Evolutionary conservation across 2,888 invertebrate genomes (phyloP), one percentile per base, ranked within the genome.

Genomic region (Troides oblongomaculatus): DNA sequence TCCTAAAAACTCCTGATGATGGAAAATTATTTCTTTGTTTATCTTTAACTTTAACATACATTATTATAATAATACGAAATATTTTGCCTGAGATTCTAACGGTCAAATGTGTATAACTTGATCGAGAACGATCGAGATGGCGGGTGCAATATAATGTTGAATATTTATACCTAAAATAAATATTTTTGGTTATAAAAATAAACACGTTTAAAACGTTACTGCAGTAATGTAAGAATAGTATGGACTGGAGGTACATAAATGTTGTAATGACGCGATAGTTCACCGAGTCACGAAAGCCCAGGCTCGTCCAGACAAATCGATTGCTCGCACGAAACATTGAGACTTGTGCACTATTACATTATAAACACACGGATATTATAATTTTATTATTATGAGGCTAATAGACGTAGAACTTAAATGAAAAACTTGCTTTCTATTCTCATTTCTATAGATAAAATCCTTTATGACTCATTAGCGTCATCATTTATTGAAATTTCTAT

Each of bases 291-390:
- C 86, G 88, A 80, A 84, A 83, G 74, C 80, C 77, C 75, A 56
- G 64, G 71, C 79, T 72, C 72, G 84, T 84, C 86, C 86, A 87
- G 87, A 88, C 87, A 79, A 86, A 88, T 88, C 88, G 88, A 88
- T 88, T 84, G 75, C 79, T 79, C 77, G 84, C 79, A 80, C 80
- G 84, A 79, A 75, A 79, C 79, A 77, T 75, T 76, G 14, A 21
- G 5, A 57, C 57, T 57, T 21, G 21, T 21, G 21, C 57, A 57
- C 6, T 57, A 57, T 21, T 18, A 14, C 18, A 14, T 50, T 18
- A 50, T 50, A 5, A 50, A 10, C 17, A 50, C 50, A 18, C 17
- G 2, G 1, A 50, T 50, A 2, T 2, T 50, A 17, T 50, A 14
- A 50, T 50, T 50, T 50, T 50, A 50, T 50, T 50, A 50, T 50